Evolutionary conservation across 2,797 vertebrate genomes (phyloP), one percentile per base, ranked within the genome.

Genomic region (Onychomys leucogaster): DNA sequence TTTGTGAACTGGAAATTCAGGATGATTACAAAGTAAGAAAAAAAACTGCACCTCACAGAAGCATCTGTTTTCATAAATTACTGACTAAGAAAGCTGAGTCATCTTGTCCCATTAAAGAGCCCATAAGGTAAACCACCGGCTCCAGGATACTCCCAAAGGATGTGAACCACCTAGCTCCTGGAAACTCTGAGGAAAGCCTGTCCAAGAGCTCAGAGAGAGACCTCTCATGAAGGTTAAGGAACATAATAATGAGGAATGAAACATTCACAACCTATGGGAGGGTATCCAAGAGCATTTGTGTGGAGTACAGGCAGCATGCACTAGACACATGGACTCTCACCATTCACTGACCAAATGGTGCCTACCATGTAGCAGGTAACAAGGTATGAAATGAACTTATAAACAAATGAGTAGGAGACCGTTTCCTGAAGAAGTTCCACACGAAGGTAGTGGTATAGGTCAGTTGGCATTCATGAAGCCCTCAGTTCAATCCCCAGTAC

Each of bases 21-120:
- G 82, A 63, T 61, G 69, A 96, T 96, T 97, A 93, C 95, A 96
- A 96, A 96, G 41, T 90, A 85, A 89, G 95, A 89, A 89, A 84
- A 95, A 43, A 34, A 63, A 9, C 73, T 49, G 25, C 23, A 55
- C 59, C 23, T 61, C 94, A 95, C 37, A 94, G 69, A 75, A 59
- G 90, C 32, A 78, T 85, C 46, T 27, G 1, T 96, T 94, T 93
- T 88, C 55, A 94, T 49, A 85, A 93, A 75, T 86, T 95, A 90
- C 92, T 80, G 96, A 91, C 83, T 89, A 89, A 87, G 94, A 95
- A 94, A 95, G 93, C 63, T 92, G 94, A 94, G 46, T 91, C 91
- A 57, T 86, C 91, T 89, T 65, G 4, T 32, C 49, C 67, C 67
- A 65, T 73, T 89, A 80, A 57, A 76, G 71, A 76, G 55, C 17